Conservation (phyloP, 1,140 invertebrate genomes). For the Nautilus pompilius region DNA sequence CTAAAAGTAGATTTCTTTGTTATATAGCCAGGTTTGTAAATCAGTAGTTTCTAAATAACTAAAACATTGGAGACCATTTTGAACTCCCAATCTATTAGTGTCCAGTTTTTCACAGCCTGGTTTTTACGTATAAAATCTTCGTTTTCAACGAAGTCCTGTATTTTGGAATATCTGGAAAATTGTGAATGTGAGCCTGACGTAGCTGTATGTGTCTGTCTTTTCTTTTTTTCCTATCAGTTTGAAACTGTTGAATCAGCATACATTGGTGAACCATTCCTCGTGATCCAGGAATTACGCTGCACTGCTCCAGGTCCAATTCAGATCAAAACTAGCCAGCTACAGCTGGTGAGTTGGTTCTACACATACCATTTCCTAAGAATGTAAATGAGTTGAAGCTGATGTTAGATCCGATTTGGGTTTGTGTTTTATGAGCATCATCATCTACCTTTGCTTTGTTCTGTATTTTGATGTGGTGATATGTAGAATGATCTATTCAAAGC, state of each 20-base stretch:
- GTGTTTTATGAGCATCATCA: neutral
- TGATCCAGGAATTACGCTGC: conserved; percentile 50
- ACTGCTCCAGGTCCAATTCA: conserved; percentile 50
- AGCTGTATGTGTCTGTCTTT: too few relatives aligned
- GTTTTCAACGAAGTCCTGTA: neutral
- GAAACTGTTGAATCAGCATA: conserved; percentile 44
- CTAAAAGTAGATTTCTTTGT: neutral
- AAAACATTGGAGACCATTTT: neutral
- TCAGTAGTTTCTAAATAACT: neutral
- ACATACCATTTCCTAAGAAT: too few relatives aligned
- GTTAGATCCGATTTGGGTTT: neutral
- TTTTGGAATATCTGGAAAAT: neutral
- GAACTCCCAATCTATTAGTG: neutral
- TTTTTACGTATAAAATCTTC: neutral
- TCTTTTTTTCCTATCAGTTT: conserved; percentile 32
- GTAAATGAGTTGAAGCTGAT: neutral
- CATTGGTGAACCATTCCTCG: conserved; percentile 49
- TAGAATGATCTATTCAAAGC: neutral
- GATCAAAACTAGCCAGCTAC: conserved; percentile 42
- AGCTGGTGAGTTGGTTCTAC: conserved; percentile 36
- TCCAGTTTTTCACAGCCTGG: neutral
- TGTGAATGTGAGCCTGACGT: too few relatives aligned
- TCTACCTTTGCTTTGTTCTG: neutral
- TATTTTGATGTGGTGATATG: neutral
- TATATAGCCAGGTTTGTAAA: neutral